Evolutionary conservation across 2,113 vertebrate genomes (phyloP).

Genomic region (Picathartes gymnocephalus): DNA sequence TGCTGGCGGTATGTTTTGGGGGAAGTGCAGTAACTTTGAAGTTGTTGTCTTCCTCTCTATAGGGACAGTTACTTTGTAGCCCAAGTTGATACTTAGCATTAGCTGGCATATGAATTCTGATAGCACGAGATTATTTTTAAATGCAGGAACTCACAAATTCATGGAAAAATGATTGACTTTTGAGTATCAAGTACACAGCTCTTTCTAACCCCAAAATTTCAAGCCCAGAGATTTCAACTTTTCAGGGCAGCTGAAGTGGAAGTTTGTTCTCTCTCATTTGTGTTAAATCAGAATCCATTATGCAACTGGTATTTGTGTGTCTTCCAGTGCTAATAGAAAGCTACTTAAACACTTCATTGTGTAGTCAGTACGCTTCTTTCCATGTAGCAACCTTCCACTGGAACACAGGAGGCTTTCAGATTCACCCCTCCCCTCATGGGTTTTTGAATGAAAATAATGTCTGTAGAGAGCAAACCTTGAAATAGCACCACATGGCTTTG

Average conservation of each 20-base stretch:
- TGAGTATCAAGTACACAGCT: neutral
- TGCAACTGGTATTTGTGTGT: neutral
- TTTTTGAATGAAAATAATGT: neutral
- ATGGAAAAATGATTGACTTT: neutral
- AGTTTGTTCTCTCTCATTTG: neutral
- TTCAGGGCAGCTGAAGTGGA: neutral
- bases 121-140: neutral
- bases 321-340: neutral
- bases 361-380: neutral
- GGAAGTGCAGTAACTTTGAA: neutral
- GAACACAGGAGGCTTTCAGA: neutral
- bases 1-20: neutral
- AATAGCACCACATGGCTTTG: accelerated
- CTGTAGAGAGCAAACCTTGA: neutral
- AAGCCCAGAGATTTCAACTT: neutral
- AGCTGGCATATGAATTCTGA: neutral
- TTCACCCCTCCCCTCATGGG: accelerated
- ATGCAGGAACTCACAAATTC: neutral
- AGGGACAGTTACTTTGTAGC: neutral
- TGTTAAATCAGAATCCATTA: neutral
- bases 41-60: neutral
- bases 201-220: neutral
- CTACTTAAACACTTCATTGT: neutral
- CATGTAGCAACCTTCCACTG: neutral
- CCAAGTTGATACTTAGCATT: neutral